Base-by-base conservation (phyloP, 2,888 invertebrate species). In the Plagodis pulveraria region DNA sequence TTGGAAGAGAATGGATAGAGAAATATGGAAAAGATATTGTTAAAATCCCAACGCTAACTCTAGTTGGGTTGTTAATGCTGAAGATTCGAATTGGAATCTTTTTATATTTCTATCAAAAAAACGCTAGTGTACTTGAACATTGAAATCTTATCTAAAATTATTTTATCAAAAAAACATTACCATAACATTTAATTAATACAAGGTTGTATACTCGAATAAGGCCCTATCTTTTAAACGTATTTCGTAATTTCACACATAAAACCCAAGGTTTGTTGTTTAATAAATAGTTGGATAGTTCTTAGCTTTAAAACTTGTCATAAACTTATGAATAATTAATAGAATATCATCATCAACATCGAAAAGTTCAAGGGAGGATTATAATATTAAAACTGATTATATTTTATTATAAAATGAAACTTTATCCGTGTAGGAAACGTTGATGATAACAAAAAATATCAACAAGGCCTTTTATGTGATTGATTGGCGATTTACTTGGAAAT, bases 281-380 rank as follows among this genome's bases (percentile, higher is more conserved):
- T 73, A 70, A 72, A 73, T 70, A 70, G 73, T 70, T 65, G 64
- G 67, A 71, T 59, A 72, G 69, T 70, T 69, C 66, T 70, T 69
- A 46, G 46, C 62, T 54, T 67, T 70, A 57, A 66, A 66, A 72
- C 55, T 53, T 63, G 63, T 70, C 62, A 69, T 70, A 66, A 67
- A 69, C 70, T 62, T 63, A 71, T 73, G 62, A 69, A 71, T 73
- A 73, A 74, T 62, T 67, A 70, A 71, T 69, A 68, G 46, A 56
- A 66, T 70, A 70, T 69, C 65, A 74, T 69, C 65, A 74, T 72
- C 67, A 67, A 57, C 55, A 65, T 64, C 69, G 63, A 72, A 79
- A 77, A 79, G 78, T 78, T 80, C 80, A 80, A 80, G 78, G 78
- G 68, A 63, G 52, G 35, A 67, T 67, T 68, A 69, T 62, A 64